A percentile compares a stretch with the other conserved stretches of the same genome.
These are phyloP conservation scores for Archips xylosteana DNA, from an alignment of 2,888 invertebrate genomes.

Conservation along the genomic window DNA sequence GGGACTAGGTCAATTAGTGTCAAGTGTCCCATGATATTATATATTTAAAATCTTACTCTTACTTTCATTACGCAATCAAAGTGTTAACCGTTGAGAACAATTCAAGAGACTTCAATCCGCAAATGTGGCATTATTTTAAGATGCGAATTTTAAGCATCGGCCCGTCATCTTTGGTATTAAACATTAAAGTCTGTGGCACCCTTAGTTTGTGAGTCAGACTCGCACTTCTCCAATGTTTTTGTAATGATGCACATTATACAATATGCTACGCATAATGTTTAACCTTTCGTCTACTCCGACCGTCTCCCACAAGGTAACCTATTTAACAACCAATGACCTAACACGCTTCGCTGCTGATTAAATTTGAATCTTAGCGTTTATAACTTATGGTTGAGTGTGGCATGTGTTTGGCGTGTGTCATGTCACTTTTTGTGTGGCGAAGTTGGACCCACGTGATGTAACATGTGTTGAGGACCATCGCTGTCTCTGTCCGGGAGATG, in stretches of 20 bases:
- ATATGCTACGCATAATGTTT: slow-evolving; percentile 77
- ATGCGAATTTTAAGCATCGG: too few relatives aligned
- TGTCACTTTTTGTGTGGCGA: slow-evolving; percentile 47
- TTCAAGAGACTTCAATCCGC: too few relatives aligned
- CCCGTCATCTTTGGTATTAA: too few relatives aligned
- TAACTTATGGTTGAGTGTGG: slow-evolving; percentile 28
- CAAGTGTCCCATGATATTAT: too few relatives aligned
- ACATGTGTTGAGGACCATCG: slow-evolving; percentile 77
- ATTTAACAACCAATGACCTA: slow-evolving; percentile 39
- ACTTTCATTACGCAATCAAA: too few relatives aligned
- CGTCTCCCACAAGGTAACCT: slow-evolving; percentile 81
- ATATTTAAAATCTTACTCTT: too few relatives aligned
- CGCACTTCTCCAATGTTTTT: slow-evolving; percentile 47
- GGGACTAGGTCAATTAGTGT: too few relatives aligned
- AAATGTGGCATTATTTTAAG: too few relatives aligned
- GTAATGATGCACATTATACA: slow-evolving; percentile 64
- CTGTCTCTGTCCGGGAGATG: slow-evolving; percentile 77
- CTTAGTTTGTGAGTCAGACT: neutral
- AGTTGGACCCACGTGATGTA: slow-evolving; percentile 79
- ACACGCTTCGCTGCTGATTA: neutral
- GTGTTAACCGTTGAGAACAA: too few relatives aligned
- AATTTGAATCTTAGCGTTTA: slow-evolving; percentile 23
- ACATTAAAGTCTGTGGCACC: neutral
- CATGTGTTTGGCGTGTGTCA: neutral
- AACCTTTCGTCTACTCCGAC: slow-evolving; percentile 77